Evolutionary conservation across 2,888 invertebrate species (phyloP), one percentile per base, ranked within the genome.

Genomic region (Cephalotes varians): DNA sequence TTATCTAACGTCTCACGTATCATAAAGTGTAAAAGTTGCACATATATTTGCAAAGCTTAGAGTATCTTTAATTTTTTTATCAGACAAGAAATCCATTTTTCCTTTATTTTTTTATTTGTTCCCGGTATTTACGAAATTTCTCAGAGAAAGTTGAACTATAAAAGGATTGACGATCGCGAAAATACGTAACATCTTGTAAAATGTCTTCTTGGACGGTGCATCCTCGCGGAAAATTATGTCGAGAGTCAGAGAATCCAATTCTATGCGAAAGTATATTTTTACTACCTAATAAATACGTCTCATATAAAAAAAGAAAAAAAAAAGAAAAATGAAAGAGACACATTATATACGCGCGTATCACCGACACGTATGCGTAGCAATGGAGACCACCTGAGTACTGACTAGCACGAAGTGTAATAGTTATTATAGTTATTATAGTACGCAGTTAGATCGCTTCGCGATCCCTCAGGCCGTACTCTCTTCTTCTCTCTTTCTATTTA

Each of bases 131-230:
- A 25, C 7, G 12, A 31, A 76, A 81, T 62, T 54, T 65, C 31
- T 47, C 28, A n/a, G n/a, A n/a, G 12, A 2, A 21, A 6, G 15
- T n/a, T n/a, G n/a, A 10, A 21, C 31, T n/a, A 10, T 62, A 60
- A 76, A 62, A 81, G 28, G n/a, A 12, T 62, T n/a, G 47, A 79
- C 1, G 47, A 49, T 15, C 40, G 49, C 31, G 44, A 69, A 44
- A 49, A 49, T 54, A 49, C 25, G 31, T 44, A 67, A 65, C 47
- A 25, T 47, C 10, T 56, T 40, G 56, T 74, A 62, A 64, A 74
- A 81, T 47, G 7, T 56, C 34, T 51, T 69, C 44, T 71, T 34
- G 74, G 81, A 87, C 85, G 87, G 87, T 83, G 83, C 81, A 87
- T 83, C 56, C 60, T 74, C 83, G 79, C 85, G 62, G 77, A 74